phyloP scores from a whole-genome alignment of 1,140 invertebrate genomes.

The Cyphomyrmex costatus region DNA sequence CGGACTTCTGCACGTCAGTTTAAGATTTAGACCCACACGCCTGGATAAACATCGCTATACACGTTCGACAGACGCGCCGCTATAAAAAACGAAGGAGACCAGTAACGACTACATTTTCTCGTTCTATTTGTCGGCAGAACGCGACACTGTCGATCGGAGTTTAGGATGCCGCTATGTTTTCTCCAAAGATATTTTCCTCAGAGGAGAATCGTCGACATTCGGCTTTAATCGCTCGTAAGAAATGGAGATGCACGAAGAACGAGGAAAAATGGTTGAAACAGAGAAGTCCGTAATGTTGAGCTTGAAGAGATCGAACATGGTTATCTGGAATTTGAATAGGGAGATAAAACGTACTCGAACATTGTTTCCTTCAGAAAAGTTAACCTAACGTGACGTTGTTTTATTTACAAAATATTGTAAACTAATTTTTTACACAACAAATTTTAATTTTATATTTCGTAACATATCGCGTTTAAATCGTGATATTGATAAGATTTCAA shows the following conservation, averaged over 20 bases:
- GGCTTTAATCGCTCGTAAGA: conserved; percentile 62
- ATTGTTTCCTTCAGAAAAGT: not conserved
- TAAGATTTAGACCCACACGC: conserved; percentile 56
- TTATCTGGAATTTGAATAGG: conserved; percentile 12
- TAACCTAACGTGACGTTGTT: not conserved
- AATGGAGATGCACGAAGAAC: conserved; percentile 49
- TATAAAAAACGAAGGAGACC: conserved; percentile 31
- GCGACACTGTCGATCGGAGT: conserved; percentile 55
- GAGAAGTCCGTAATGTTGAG: conserved; percentile 21
- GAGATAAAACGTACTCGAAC: not conserved
- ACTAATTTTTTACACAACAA: conserved; percentile 26
- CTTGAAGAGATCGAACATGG: conserved; percentile 20
- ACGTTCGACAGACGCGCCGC: conserved; percentile 8
- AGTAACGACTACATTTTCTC: conserved; percentile 48
- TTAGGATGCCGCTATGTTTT: conserved; percentile 27
- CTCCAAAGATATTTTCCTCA: conserved; percentile 50
- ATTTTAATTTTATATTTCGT: not conserved
- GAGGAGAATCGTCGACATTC: conserved; percentile 30
- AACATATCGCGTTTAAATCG: not conserved
- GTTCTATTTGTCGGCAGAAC: conserved; percentile 53
- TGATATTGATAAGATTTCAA: conserved; percentile 4
- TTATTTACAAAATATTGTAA: not conserved
- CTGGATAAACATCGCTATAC: conserved; percentile 48
- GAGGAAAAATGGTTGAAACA: conserved; percentile 44
- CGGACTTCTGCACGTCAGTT: conserved; percentile 51